Conservation (phyloP, 2,113 vertebrate genomes). For the Eclectus roratus region DNA sequence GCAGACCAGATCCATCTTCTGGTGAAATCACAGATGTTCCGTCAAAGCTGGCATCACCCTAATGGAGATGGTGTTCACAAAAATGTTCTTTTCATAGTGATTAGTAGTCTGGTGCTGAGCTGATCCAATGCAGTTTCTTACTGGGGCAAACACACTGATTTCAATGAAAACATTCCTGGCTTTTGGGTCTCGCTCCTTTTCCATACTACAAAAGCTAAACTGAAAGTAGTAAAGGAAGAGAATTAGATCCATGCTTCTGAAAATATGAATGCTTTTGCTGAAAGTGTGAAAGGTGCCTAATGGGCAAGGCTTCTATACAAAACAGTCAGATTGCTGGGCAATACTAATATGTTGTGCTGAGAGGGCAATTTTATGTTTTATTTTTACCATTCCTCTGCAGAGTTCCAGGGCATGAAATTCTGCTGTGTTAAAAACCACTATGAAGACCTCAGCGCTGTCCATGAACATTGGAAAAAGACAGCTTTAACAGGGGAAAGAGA, state of each 20-base stretch:
- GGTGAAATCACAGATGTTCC: not conserved
- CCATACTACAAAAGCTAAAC: not conserved
- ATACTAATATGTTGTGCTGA: not conserved
- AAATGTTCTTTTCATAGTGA: not conserved
- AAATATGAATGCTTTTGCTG: not conserved
- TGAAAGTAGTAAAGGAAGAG: not conserved
- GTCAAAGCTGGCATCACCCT: not conserved
- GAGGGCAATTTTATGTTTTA: not conserved
- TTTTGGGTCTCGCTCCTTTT: not conserved
- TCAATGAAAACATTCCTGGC: not conserved
- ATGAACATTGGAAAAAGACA: not conserved
- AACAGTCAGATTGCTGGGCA: not conserved
- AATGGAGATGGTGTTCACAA: not conserved
- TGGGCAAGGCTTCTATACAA: not conserved
- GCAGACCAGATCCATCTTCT: not conserved
- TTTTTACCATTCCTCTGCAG: conserved; percentile 10
- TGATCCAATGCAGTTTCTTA: not conserved
- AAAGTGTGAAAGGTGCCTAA: not conserved
- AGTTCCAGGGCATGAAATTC: not conserved
- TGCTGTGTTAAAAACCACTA: not conserved
- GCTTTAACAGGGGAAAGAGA: not conserved
- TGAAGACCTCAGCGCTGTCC: not conserved
- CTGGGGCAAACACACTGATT: not conserved
- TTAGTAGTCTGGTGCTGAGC: not conserved
- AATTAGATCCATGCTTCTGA: not conserved